Conservation (phyloP, 2,797 vertebrate genomes). For the Astyanax mexicanus region DNA sequence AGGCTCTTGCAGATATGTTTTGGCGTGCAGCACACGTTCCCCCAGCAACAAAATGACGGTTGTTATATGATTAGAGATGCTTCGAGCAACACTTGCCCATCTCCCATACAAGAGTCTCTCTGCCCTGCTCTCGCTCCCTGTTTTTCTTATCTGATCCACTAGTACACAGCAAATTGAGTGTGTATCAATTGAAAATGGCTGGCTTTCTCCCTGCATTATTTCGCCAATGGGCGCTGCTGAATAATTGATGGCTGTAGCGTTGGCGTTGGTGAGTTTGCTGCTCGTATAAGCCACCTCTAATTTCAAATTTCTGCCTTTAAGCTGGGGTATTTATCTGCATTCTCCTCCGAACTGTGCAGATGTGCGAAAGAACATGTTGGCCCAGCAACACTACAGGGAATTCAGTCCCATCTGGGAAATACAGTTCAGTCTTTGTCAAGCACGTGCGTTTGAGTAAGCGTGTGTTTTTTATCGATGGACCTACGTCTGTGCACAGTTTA, state of each 20-base stretch:
- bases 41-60: background rate
- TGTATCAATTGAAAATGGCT: slow-evolving; percentile 44
- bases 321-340: slow-evolving; percentile 48
- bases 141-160: slow-evolving; percentile 17
- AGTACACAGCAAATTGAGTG: slow-evolving; percentile 8
- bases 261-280: slow-evolving; percentile 23
- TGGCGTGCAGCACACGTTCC: background rate
- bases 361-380: slow-evolving; percentile 8
- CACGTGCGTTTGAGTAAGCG: background rate
- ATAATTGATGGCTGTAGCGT: slow-evolving; percentile 54
- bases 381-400: background rate
- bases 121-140: background rate
- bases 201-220: slow-evolving; percentile 32
- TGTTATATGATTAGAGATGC: slow-evolving; percentile 11
- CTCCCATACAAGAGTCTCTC: background rate
- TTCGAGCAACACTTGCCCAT: slow-evolving; percentile 7
- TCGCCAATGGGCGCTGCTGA: slow-evolving; percentile 52
- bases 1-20: background rate
- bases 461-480: slow-evolving; percentile 8
- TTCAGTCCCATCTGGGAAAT: slow-evolving; percentile 13
- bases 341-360: slow-evolving; percentile 30
- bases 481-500: background rate
- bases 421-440: slow-evolving; percentile 4
- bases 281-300: slow-evolving; percentile 38
- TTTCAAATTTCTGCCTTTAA: slow-evolving; percentile 52